Base-by-base conservation (phyloP, 2,888 invertebrate genomes). In the Lasioglossum calceatum region DNA sequence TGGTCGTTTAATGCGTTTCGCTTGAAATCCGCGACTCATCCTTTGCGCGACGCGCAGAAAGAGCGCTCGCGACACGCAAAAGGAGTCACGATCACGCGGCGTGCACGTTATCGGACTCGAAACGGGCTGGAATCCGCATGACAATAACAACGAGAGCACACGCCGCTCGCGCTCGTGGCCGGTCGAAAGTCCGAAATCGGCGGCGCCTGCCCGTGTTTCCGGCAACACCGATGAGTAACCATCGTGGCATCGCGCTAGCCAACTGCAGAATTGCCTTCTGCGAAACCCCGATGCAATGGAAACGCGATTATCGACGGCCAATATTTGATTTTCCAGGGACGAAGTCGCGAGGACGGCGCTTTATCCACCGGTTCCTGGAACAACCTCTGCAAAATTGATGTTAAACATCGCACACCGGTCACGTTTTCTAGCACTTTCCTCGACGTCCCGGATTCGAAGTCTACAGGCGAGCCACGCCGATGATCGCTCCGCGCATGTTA, bases 21-120 rank as follows among this genome's bases (percentile, higher is more conserved):
- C 23, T 39, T n/a, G 67, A 39, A 19, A 50, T 39, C 36, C 39
- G 54, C 32, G n/a, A 42, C 7, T 64, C n/a, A 80, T 74, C 39
- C 36, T 36, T 4, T 10, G n/a, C 16, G 27, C 54, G 70, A 74
- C 23, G 77, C 85, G 74, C 16, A 74, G 50, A 74, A 77, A n/a
- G 64, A 12, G 23, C 16, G 14, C 54, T n/a, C 23, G 67, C 42
- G 50, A 36, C 71, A 42, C 70, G 82, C 71, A 50, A 58, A 79
- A 79, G 81, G 77, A 79, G 79, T 88, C 86, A 88, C 86, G 88
- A 89, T 86, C 88, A 86, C 79, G 86, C 79, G 72, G 85, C 72
- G 67, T 74, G 87, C 85, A 85, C 87, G 89, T 67, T 79, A 72
- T 81, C 82, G 10, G 70, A 79, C 10, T 58, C n/a, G 81, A 19